Conservation (phyloP, 2,888 invertebrate species). For the Rhagonycha fulva region DNA sequence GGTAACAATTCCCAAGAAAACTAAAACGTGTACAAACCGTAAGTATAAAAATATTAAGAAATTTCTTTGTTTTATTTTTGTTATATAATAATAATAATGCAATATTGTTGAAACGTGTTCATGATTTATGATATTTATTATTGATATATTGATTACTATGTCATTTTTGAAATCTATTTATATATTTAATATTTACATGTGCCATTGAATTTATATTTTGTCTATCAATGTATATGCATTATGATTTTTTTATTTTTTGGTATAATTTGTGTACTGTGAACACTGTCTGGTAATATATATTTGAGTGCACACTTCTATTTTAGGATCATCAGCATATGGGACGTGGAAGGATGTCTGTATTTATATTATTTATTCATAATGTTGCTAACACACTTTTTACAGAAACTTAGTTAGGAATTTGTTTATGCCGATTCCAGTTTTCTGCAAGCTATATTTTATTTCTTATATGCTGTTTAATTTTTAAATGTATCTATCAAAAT, state of each 20-base stretch:
- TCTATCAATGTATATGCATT: conserved; percentile 2
- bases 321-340: conserved; percentile 12
- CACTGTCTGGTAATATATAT: conserved; percentile 28
- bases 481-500: background rate
- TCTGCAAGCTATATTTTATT: background rate
- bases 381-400: conserved; percentile 13
- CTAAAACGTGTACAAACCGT: conserved; percentile 17
- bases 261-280: conserved; percentile 25
- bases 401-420: conserved; percentile 13
- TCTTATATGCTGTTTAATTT: background rate
- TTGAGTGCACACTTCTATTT: conserved; percentile 13
- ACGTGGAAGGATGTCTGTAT: conserved; percentile 5
- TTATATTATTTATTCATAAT: conserved; percentile 7
- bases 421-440: conserved; percentile 11
- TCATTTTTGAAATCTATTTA: background rate
- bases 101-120: background rate
- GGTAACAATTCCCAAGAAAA: conserved; percentile 32
- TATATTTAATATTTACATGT: background rate
- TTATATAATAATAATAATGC: background rate
- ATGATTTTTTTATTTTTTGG: conserved; percentile 4
- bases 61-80: conserved; percentile 2
- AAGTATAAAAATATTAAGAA: conserved; percentile 11
- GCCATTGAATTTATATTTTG: conserved; percentile 9
- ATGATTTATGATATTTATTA: background rate
- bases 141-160: background rate